Percentiles rank a stretch among this genome's conserved stretches.
phyloP scores from a whole-genome alignment of 2,113 vertebrate species.

The Psilopogon haemacephalus region DNA sequence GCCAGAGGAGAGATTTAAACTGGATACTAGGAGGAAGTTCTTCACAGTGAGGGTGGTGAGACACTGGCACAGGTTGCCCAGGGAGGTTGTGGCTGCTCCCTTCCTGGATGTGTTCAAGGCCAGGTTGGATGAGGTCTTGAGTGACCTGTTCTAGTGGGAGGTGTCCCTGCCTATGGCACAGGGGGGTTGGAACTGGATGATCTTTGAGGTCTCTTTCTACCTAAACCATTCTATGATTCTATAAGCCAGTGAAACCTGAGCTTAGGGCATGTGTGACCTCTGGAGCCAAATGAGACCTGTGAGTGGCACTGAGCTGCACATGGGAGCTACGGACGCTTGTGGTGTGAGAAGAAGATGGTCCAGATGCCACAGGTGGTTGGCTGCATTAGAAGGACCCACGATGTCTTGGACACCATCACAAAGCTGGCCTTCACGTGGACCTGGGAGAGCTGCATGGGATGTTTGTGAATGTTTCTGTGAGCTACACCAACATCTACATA shows the following conservation, averaged over 20 bases:
- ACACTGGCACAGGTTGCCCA: no score
- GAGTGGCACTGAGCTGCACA: background rate
- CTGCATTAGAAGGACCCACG: background rate
- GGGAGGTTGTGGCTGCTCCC: no score
- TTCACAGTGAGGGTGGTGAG: no score
- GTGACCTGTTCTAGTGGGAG: no score
- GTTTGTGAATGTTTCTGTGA: background rate
- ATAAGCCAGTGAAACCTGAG: background rate
- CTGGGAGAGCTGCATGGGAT: fast-evolving
- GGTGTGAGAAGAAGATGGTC: background rate
- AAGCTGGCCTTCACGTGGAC: background rate
- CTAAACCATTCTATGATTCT: no score
- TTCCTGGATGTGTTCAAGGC: no score
- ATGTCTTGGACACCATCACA: background rate
- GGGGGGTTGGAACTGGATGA: no score
- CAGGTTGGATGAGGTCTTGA: no score
- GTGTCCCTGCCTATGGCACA: no score
- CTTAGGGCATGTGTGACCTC: background rate
- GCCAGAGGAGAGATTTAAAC: no score
- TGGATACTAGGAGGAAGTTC: no score
- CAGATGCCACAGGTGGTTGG: background rate
- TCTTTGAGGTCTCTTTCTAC: no score
- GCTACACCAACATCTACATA: background rate
- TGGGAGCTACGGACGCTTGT: fast-evolving
- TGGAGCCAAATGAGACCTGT: background rate